Evolutionary conservation across 2,797 vertebrate species (phyloP), one percentile per base, ranked within the genome.

Genomic region (Prionace glauca): DNA sequence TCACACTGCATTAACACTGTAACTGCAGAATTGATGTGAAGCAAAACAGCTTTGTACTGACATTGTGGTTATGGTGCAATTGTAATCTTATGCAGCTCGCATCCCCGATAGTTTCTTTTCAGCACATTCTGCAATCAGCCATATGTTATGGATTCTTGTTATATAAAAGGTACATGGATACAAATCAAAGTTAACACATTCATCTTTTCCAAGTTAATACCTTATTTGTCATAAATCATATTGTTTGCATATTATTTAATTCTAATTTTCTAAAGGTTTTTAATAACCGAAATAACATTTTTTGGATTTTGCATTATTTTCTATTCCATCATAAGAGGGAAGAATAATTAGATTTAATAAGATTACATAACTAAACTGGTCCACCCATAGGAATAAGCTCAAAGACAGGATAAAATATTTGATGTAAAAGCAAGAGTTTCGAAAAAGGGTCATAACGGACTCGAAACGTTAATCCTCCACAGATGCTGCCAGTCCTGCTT

Each of bases 111-210:
- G 11, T 77, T 77, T 77, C 29, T 24, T 50, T 86, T 86, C 81
- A 86, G 9, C 41, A 86, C 41, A 86, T 86, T 45, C 81, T 86
- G 81, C 81, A 41, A 50, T 86, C 81, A 86, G 81, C 41, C 81
- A 86, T 86, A 86, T 50, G 81, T 50, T 41, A 86, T 50, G 45
- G 45, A 22, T 20, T 86, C 41, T 50, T n/a, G 32, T 77, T 24
- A 86, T 86, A 86, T 86, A 86, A 86, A 84, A 86, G 81, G 32
- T 50, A 86, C 81, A 84, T 84, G 36, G 5, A 84, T 84, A 22
- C 81, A 41, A 86, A 10, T 86, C 81, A 86, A 50, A 41, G 45
- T 50, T 56, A 86, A 86, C 20, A 3, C 1, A 2, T 24, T 41
- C 22, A 45, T 24, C 41, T 41, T 41, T 86, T 86, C 22, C 81